Percentiles rank a stretch among this genome's conserved stretches.
Conservation (phyloP, 2,797 vertebrate genomes). For the Peromyscus melanophrys region DNA sequence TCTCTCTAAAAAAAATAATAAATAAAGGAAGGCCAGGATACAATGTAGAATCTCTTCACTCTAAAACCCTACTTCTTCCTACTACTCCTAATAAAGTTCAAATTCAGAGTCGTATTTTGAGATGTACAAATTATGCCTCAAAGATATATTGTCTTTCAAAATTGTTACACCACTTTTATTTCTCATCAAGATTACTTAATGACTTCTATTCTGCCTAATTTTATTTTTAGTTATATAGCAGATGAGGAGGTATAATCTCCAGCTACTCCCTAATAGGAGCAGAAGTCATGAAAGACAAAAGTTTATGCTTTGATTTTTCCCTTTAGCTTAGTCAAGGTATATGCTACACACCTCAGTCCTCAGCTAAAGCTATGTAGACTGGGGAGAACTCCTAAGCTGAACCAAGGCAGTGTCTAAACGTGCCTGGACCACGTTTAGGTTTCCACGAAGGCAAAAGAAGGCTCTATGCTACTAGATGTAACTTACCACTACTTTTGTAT, state of each 20-base stretch:
- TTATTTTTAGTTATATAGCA: background rate
- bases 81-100: background rate
- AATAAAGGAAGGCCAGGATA: background rate
- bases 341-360: too few species aligned
- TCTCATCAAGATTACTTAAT: background rate
- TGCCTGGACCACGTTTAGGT: too few species aligned
- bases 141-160: background rate
- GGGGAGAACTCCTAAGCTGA: too few species aligned
- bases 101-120: background rate
- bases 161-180: background rate
- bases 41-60: background rate
- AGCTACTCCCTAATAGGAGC: background rate
- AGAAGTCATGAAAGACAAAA: background rate
- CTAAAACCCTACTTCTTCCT: background rate
- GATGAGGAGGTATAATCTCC: background rate
- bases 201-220: background rate
- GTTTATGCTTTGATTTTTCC: background rate
- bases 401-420: too few species aligned
- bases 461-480: too few species aligned
- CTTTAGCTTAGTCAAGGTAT: too few species aligned
- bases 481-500: too few species aligned
- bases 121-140: background rate
- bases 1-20: background rate
- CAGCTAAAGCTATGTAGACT: too few species aligned
- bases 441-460: too few species aligned